Evolutionary conservation across 2,797 vertebrate genomes (phyloP).

Genomic region (Taeniopygia guttata): DNA sequence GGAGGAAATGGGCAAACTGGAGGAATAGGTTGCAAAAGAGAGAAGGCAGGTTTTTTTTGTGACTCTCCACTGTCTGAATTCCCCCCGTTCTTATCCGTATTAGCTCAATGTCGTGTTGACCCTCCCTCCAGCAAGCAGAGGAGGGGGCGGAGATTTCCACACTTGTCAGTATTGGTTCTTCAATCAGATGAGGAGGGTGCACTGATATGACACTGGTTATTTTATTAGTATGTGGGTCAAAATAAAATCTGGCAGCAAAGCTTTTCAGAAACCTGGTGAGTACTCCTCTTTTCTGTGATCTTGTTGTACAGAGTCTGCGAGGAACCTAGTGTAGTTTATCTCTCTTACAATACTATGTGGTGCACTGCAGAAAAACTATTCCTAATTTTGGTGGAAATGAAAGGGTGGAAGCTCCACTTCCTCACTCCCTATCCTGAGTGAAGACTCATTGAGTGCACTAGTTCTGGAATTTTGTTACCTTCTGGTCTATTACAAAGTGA

Average conservation of each 20-base stretch:
- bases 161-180: constrained; percentile 54
- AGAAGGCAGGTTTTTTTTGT: constrained; percentile 36
- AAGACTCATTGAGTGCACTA: background rate
- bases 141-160: constrained; percentile 45
- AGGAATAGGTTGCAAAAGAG: constrained; percentile 24
- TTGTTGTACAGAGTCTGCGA: background rate
- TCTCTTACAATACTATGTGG: background rate
- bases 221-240: constrained; percentile 28
- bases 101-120: background rate
- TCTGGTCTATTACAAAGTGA: background rate
- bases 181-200: constrained; percentile 33
- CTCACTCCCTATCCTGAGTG: background rate
- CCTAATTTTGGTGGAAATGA: background rate
- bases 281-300: background rate
- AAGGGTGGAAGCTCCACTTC: background rate
- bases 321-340: background rate
- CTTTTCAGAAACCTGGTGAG: background rate
- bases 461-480: background rate
- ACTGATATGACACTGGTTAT: constrained; percentile 46
- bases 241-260: constrained; percentile 54
- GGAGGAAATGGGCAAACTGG: constrained; percentile 35
- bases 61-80: background rate
- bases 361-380: background rate
- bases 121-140: constrained; percentile 42
- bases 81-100: background rate